Base-by-base conservation (phyloP, 2,888 invertebrate species). In the Drosophila infuscata region DNA sequence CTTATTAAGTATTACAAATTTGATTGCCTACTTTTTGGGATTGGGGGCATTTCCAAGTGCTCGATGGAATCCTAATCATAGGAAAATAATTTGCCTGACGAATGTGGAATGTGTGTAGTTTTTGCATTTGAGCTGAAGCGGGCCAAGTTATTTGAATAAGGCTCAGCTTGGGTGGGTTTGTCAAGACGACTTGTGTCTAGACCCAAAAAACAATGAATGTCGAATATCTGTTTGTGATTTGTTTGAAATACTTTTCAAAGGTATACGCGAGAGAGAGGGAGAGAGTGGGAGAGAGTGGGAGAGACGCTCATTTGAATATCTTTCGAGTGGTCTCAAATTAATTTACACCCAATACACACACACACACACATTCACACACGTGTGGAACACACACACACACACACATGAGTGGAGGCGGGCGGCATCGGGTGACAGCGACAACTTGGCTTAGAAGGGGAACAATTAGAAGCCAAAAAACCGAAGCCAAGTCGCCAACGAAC, bases 211-310 rank as follows among this genome's bases (percentile, higher is more conserved):
- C 88, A 86, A 86, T 88, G 90, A 81, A 86, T 85, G 76, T 81
- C 63, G 71, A 88, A 87, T 89, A 89, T 88, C 87, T 88, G 87
- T 88, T 88, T 89, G 78, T 88, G 87, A 88, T 90, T 88, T 90
- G 87, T 90, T 88, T 89, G 76, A 82, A 87, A 89, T 89, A 75
- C 90, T 90, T 89, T 85, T 75, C 72, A 49, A 64, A 77, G 78
- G 60, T 68, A 71, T 54, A 61, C 32, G 51, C 25, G 30, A 12
- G 15, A n/a, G 2, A 20, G 25, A 11, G 17, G 20, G 1, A 20
- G 32, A 52, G n/a, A 48, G 38, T 35, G 11, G 35, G n/a, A 33
- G 12, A 29, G n/a, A 17, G 9, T 36, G 0, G 25, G 25, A 53
- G 32, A 35, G 53, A 52, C 56, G 53, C 54, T 48, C 65, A 89